Percentiles rank a stretch among this genome's conserved stretches.
Evolutionary conservation across 2,888 invertebrate genomes (phyloP).

Genomic region (Lysandra coridon): DNA sequence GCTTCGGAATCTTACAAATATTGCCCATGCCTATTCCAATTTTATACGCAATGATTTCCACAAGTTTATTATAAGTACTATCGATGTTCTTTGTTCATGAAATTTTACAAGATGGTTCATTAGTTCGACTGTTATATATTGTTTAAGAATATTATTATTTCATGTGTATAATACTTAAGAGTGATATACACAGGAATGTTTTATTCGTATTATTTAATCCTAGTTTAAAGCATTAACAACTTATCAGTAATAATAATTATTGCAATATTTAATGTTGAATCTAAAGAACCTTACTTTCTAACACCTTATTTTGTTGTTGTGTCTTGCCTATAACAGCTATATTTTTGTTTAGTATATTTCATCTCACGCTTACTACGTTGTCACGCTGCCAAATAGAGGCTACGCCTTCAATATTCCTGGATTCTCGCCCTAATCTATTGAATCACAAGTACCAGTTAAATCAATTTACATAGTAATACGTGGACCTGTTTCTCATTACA

Average conservation of each 20-base stretch:
- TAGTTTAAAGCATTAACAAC: no score
- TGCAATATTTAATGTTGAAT: no score
- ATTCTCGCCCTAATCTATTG: background rate
- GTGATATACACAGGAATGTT: no score
- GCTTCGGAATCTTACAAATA: conserved; percentile 45
- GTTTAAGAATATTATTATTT: no score
- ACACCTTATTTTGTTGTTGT: no score
- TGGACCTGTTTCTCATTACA: conserved; percentile 20
- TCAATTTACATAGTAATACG: conserved; percentile 31
- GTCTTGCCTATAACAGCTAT: no score
- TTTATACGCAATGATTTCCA: conserved; percentile 4
- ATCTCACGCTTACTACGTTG: background rate
- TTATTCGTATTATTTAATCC: no score
- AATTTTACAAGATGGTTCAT: background rate
- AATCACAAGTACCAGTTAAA: conserved; percentile 29
- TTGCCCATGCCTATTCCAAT: conserved; percentile 47
- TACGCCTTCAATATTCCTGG: background rate
- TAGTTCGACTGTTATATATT: background rate
- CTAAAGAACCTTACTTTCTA: no score
- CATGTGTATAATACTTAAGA: no score
- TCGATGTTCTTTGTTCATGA: background rate
- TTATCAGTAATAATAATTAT: no score
- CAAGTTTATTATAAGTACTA: background rate
- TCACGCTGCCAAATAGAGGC: background rate
- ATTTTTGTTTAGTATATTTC: background rate